Evolutionary conservation across 2,888 invertebrate species (phyloP), one percentile per base, ranked within the genome.

Genomic region (Mimas tiliae): DNA sequence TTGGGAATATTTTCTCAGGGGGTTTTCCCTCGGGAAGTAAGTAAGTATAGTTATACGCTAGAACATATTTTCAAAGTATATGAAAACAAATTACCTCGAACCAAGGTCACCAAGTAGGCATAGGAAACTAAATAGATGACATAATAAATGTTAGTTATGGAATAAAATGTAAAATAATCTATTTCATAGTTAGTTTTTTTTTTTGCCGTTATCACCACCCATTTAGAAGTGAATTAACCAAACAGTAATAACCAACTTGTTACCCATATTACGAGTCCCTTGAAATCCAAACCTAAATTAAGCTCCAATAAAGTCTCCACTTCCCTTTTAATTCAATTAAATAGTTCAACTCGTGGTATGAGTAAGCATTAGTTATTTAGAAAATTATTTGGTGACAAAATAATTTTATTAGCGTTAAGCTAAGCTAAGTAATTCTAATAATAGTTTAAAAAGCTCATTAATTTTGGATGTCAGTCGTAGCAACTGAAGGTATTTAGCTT

Each of bases 401-500:
- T 27, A 27, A 27, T 27, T 27, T 27, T 27, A 27, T 27, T 3
- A 27, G 27, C 27, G 2, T 27, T n/a, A 27, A 6, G 27, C 27
- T 53, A 34, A n/a, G 34, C 55, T 34, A 16, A 34, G 12, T 4
- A 12, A 38, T n/a, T 16, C 3, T 16, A 8, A 0, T 3, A 55
- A 55, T 38, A 48, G 12, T 38, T 16, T n/a, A n/a, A 19, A 58
- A 58, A 58, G 16, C 16, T 12, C 42, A 58, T 58, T 38, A 27
- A 9, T 47, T 47, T 21, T 4, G 42, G 52, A 42, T 70, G 64
- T 50, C 62, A 58, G 65, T 66, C 69, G 66, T 68, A 64, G 68
- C 64, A n/a, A 68, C 70, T 66, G 69, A 67, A 75, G 72, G 72
- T 67, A 69, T 70, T 72, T 68, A 64, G 64, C 64, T 7, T 51